Conservation (phyloP, 2,113 vertebrate genomes). For the Australoheros scitulus region DNA sequence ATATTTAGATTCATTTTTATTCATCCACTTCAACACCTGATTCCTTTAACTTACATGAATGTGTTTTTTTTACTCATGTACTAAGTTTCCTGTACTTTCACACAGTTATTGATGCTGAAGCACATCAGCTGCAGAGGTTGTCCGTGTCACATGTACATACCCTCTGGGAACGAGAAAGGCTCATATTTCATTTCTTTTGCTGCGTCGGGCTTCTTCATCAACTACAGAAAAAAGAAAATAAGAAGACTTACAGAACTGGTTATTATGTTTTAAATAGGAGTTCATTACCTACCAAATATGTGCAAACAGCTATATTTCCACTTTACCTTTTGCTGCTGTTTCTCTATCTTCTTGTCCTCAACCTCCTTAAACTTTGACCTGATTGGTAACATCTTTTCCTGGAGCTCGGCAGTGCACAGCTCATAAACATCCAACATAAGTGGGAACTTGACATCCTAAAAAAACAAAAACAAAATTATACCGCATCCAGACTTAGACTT, state of each 20-base stretch:
- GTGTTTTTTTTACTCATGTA: not conserved
- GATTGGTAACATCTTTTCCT: slow-evolving; percentile 93
- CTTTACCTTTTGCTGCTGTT: slow-evolving; percentile 88
- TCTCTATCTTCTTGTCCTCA: slow-evolving; percentile 93
- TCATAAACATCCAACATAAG: slow-evolving; percentile 98
- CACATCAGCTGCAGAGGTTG: not conserved
- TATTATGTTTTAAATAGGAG: not conserved
- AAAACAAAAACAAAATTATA: not conserved
- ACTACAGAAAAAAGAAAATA: slow-evolving; percentile 34
- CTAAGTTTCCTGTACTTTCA: not conserved
- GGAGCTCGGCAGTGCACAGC: slow-evolving; percentile 91
- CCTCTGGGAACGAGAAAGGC: slow-evolving; percentile 92
- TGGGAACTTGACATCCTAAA: slow-evolving; percentile 98
- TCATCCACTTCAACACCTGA: not conserved
- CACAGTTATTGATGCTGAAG: not conserved
- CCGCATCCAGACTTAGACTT: not conserved
- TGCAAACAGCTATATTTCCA: not conserved
- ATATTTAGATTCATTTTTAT: not conserved
- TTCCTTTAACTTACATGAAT: not conserved
- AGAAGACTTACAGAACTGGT: not conserved
- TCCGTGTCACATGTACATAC: slow-evolving; percentile 76
- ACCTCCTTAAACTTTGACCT: slow-evolving; percentile 96
- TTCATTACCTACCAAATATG: not conserved
- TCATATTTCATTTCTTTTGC: slow-evolving; percentile 90
- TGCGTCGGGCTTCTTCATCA: slow-evolving; percentile 55